phyloP scores from a whole-genome alignment of 1,140 invertebrate genomes.

The Drosophila pandora region DNA sequence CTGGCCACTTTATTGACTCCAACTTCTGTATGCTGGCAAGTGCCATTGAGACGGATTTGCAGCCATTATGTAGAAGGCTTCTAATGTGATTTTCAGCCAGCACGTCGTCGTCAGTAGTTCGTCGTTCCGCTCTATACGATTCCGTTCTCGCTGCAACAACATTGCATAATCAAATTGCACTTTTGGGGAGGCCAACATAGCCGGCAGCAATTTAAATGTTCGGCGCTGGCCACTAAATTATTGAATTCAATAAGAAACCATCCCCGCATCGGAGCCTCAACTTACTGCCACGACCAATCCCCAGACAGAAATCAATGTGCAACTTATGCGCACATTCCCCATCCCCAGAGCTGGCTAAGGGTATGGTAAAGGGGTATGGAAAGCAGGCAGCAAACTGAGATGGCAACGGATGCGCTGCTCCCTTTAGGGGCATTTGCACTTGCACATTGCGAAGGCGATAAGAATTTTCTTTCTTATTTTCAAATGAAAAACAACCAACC shows the following conservation, averaged over 20 bases:
- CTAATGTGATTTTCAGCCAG: slow-evolving; percentile 78
- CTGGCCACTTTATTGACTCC: slow-evolving; percentile 25
- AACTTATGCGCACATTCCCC: slow-evolving; percentile 75
- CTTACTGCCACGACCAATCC: slow-evolving; percentile 62
- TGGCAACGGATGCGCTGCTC: slow-evolving; percentile 61
- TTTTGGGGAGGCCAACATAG: slow-evolving; percentile 57
- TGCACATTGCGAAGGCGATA: slow-evolving; percentile 73
- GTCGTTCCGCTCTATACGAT: slow-evolving; percentile 3
- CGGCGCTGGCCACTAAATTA: slow-evolving; percentile 73
- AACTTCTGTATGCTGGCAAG: slow-evolving; percentile 51
- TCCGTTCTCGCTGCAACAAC: slow-evolving; percentile 57
- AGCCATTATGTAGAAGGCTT: slow-evolving; percentile 74
- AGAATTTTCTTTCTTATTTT: slow-evolving; percentile 80
- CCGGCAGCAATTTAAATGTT: slow-evolving; percentile 76
- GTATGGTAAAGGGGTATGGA: slow-evolving; percentile 4
- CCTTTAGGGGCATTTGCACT: slow-evolving; percentile 78
- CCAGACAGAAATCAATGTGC: slow-evolving; percentile 79
- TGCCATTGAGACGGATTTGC: slow-evolving; percentile 81
- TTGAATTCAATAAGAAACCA: slow-evolving; percentile 78
- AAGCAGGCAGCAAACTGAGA: slow-evolving; percentile 14
- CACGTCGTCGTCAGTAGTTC: slow-evolving; percentile 44
- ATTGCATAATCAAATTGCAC: slow-evolving; percentile 80
- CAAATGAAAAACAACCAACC: slow-evolving; percentile 76
- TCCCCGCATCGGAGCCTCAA: slow-evolving; percentile 26
- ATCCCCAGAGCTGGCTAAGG: not conserved